Conservation (phyloP, 37 sponge, comb jelly and placozoan genomes). For the Hexactinellida sp. region DNA sequence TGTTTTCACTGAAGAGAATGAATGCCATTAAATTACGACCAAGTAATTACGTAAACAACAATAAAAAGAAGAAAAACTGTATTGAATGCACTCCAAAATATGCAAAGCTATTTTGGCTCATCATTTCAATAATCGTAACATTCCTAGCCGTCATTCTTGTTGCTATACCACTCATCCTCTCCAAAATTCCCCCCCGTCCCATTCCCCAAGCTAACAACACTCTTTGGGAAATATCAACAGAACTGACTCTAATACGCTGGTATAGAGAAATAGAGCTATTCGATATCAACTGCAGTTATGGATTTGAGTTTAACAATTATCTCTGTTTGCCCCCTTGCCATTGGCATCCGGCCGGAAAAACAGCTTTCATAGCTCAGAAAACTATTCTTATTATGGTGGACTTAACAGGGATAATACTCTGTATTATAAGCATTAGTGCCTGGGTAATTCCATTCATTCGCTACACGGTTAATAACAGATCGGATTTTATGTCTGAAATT, state of each 20-base stretch:
- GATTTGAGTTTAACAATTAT: conserved; percentile 1
- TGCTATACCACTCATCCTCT: not conserved
- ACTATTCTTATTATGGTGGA: not conserved
- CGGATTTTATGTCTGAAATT: not conserved
- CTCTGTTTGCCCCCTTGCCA: not conserved
- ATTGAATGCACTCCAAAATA: not conserved
- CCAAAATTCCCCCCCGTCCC: not conserved
- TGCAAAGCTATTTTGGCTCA: not conserved
- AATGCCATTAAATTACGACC: no score
- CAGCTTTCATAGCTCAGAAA: not conserved
- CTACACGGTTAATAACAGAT: not conserved
- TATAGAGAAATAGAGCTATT: not conserved
- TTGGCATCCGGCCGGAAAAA: not conserved
- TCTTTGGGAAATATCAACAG: not conserved
- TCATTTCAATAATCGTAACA: not conserved
- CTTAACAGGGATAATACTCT: not conserved
- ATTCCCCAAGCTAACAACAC: not conserved
- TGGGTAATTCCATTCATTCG: not conserved
- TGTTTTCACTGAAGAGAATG: no score
- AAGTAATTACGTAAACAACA: not conserved
- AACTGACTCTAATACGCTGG: not conserved
- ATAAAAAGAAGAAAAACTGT: not conserved
- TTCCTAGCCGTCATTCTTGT: not conserved
- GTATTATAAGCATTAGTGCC: not conserved
- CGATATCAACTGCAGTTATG: not conserved